Conservation (phyloP, 2,797 vertebrate genomes). For the Muraenolepis orangiensis region DNA sequence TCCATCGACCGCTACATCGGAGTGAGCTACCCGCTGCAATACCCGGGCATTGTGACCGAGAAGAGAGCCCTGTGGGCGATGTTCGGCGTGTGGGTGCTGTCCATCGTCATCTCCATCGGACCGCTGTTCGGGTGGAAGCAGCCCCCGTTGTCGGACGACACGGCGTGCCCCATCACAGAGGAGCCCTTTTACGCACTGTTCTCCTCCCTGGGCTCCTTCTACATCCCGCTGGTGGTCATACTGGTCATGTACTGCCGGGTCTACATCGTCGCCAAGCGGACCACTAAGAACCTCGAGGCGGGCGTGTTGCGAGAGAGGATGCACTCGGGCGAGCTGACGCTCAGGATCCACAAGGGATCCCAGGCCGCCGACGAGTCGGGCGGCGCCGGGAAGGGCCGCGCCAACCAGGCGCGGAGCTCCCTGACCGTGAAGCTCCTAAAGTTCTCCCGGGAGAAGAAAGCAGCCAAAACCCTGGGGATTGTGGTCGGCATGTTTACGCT, state of each 20-base stretch:
- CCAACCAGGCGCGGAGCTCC: conserved; percentile 82
- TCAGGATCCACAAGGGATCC: conserved; percentile 91
- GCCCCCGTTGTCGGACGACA: conserved; percentile 87
- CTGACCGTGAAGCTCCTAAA: conserved; percentile 90
- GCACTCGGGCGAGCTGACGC: conserved; percentile 89
- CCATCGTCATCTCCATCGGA: conserved; percentile 93
- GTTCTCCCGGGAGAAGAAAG: conserved; percentile 94
- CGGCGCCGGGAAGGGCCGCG: conserved; percentile 71
- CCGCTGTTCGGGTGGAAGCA: conserved; percentile 97
- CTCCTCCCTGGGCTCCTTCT: conserved; percentile 95
- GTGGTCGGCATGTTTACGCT: conserved; percentile 94
- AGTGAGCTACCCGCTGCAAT: conserved; percentile 91
- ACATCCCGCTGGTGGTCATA: conserved; percentile 91
- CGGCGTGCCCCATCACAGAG: conserved; percentile 88
- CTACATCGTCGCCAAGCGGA: conserved; percentile 93
- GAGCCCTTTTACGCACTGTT: conserved; percentile 96
- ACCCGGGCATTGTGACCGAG: conserved; percentile 92
- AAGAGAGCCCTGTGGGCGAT: conserved; percentile 87
- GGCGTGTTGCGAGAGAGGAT: conserved; percentile 95
- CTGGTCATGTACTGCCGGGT: conserved; percentile 95
- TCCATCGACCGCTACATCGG: conserved; percentile 97
- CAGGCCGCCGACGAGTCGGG: conserved; percentile 77
- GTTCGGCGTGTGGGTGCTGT: conserved; percentile 88
- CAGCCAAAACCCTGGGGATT: conserved; percentile 91
- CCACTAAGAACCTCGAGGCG: conserved; percentile 94